Conservation (phyloP, 2,797 vertebrate genomes). For the Sebastes variabilis region DNA sequence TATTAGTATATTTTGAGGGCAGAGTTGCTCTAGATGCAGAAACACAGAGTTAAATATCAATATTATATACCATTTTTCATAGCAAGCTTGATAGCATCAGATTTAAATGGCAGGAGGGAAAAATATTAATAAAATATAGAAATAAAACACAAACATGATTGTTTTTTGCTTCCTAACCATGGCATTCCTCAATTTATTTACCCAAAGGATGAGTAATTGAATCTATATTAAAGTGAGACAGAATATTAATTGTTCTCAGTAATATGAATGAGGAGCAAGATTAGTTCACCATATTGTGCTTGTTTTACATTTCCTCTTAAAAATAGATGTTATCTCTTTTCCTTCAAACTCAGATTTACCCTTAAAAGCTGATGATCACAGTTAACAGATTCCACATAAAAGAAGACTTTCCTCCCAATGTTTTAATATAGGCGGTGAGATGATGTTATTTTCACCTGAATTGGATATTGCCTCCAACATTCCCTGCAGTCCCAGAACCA, state of each 20-base stretch:
- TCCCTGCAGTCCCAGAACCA: constrained; percentile 91
- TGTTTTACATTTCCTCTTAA: neutral
- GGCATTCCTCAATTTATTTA: neutral
- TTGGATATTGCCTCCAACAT: constrained; percentile 91
- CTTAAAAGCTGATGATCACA: neutral
- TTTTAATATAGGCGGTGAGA: neutral
- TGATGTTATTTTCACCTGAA: constrained; percentile 84
- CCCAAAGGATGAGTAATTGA: neutral
- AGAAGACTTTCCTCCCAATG: neutral
- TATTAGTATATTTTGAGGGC: neutral
- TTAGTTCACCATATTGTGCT: neutral
- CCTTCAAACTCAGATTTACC: neutral
- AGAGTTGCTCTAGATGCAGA: neutral
- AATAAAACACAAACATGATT: neutral
- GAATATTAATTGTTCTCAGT: neutral
- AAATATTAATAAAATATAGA: neutral
- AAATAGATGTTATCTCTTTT: neutral
- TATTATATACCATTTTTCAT: neutral
- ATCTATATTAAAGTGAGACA: neutral
- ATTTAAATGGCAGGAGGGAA: neutral
- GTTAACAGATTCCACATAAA: neutral
- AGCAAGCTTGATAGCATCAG: neutral
- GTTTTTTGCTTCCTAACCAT: neutral
- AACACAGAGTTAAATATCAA: neutral
- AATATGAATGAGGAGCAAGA: neutral